Base-by-base conservation (phyloP, 35 echinoderm and acorn worm species). In the Lytechinus variegatus region DNA sequence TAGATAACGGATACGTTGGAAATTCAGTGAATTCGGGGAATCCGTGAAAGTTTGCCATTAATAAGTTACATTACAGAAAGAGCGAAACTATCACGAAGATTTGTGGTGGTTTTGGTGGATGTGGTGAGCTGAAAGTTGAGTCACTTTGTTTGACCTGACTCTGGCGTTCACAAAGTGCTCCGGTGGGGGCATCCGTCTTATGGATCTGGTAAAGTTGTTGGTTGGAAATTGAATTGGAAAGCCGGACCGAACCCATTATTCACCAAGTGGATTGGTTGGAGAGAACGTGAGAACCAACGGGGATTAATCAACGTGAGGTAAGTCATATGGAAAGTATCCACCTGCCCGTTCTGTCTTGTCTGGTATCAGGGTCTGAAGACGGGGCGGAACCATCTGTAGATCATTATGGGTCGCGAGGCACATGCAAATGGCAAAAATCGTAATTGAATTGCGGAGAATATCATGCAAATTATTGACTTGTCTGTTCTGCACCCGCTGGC, bases 211-310 rank as follows among this genome's bases (percentile, higher is more conserved):
- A 79, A 24, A 79, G 66, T 79, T 79, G 66, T 79, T 79, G 66
- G 66, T 6, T 79, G 66, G 66, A 79, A 79, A 79, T 79, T 79
- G 66, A 79, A 79, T 79, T 79, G 66, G 66, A 79, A 79, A 79
- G 66, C 66, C 66, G 66, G 66, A 6, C 19, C 66, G 66, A 79
- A 16, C 66, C 66, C 16, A 79, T 79, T 24, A 79, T 79, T 79
- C 66, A 79, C 66, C 19, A 19, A 24, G 66, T 1, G 19, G 66
- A 79, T n/a, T 24, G 66, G 4, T 24, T 79, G n/a, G 66, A 79
- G 66, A 79, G 8, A 79, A 19, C 66, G 19, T 16, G 57, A 21
- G 6, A 24, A 79, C 66, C 66, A 16, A 4, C 66, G 5, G 66
- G 66, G 21, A 79, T 79, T 79, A 79, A 79, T 79, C 66, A 79